Base-by-base conservation (phyloP, 2,113 vertebrate genomes). In the Zosterops hypoxanthus region DNA sequence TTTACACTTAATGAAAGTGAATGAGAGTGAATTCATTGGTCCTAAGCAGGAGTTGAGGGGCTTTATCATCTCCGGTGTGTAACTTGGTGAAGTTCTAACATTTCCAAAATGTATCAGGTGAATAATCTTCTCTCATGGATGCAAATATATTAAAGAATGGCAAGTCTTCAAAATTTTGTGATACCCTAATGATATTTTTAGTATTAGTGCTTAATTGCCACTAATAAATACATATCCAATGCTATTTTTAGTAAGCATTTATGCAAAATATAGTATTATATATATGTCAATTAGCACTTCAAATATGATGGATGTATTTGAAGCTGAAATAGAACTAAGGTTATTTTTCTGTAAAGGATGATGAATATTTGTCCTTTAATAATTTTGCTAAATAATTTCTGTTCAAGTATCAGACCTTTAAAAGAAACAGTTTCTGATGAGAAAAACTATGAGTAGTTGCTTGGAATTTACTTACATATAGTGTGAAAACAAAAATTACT, bases 91-190 rank as follows among this genome's bases (percentile, higher is more conserved):
- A 91, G 68, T 31, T 88, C 49, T 94, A 55, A 86, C 82, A 53
- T 95, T 97, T 97, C 85, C 65, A 92, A 95, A 94, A 95, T 68
- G 15, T 82, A 73, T 94, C 79, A 95, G 72, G 72, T 93, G 65
- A 90, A 94, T 95, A 97, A 96, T 92, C 21, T 82, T 96, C 71
- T 92, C 80, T 95, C 86, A 91, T 82, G 53, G 96, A 96, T 69
- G 72, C 68, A 89, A 76, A 36, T 91, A 70, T 75, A 76, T 88
- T 21, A 39, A 92, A 97, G 72, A 90, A 96, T 83, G 49, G 14
- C 3, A 77, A 92, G 71, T 92, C 78, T 86, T 97, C 26, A 81
- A 92, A 94, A 94, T 96, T 96, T 97, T 96, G 66, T 92, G 79
- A 75, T 92, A 87, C 42, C 25, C 34, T 97, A 88, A 95, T 52